Evolutionary conservation across 2,888 invertebrate species (phyloP).

Genomic region (Mantis religiosa): DNA sequence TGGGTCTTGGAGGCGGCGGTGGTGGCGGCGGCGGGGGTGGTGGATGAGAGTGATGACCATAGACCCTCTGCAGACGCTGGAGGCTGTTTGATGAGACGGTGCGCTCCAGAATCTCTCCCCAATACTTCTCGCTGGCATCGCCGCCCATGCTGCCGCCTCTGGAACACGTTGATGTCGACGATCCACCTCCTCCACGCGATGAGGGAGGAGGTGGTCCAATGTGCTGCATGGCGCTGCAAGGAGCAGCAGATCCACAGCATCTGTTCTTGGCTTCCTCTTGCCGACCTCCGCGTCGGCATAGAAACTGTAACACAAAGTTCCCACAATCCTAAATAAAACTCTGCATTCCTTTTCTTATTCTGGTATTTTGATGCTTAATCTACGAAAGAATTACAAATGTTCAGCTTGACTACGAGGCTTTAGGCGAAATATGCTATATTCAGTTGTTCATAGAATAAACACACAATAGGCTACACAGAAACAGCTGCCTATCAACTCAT

Average conservation of each 20-base stretch:
- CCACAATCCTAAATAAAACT: too few species aligned
- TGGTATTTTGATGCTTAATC: too few species aligned
- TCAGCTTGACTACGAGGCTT: too few species aligned
- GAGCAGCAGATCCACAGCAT: conserved; percentile 21
- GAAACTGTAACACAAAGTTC: conserved; percentile 31
- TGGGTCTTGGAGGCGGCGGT: neutral
- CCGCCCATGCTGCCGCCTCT: conserved; percentile 45
- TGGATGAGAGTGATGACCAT: conserved; percentile 28
- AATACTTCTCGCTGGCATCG: conserved; percentile 65
- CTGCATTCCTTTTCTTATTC: too few species aligned
- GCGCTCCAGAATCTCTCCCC: conserved; percentile 74
- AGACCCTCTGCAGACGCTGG: conserved; percentile 57
- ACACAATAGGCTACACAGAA: too few species aligned
- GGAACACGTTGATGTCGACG: conserved; percentile 31
- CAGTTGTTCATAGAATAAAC: too few species aligned
- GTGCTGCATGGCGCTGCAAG: conserved; percentile 16
- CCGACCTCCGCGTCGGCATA: conserved; percentile 32
- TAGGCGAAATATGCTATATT: too few species aligned
- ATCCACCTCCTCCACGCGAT: neutral
- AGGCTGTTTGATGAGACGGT: conserved; percentile 72
- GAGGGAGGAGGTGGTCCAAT: neutral
- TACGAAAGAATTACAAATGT: too few species aligned
- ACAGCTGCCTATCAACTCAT: too few species aligned
- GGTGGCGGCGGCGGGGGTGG: conserved; percentile 19
- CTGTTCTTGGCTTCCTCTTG: neutral